These are phyloP conservation scores for Aulostomus chinensis DNA, from an alignment of 2,797 vertebrate species.

Conservation along the genomic window DNA sequence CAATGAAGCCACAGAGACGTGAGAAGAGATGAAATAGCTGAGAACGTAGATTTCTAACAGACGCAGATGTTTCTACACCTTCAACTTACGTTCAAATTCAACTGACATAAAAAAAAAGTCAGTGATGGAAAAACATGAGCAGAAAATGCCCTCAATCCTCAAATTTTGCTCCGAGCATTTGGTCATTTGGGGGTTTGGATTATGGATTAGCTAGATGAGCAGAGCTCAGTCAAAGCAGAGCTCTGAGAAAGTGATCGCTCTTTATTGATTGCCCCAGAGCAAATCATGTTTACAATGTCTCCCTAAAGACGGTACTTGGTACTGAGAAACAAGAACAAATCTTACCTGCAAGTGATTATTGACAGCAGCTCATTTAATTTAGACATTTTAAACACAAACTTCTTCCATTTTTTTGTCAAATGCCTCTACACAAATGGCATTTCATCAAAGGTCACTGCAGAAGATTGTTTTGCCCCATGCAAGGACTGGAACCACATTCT, in stretches of 20 bases:
- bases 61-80: no score
- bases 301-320: conserved; percentile 18
- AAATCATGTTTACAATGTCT: conserved; percentile 34
- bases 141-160: conserved; percentile 1
- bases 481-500: no score
- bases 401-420: no score
- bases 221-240: conserved; percentile 39
- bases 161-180: background rate
- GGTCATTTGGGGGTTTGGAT: conserved; percentile 13
- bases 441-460: conserved; percentile 6
- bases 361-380: conserved; percentile 12
- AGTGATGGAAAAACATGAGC: no score
- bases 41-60: no score
- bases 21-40: background rate
- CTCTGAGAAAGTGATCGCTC: conserved; percentile 47
- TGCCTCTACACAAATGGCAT: background rate
- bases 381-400: background rate
- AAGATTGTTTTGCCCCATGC: background rate
- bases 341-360: conserved; percentile 6
- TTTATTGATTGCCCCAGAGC: conserved; percentile 59
- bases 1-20: conserved; percentile 3
- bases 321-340: conserved; percentile 22
- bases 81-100: no score
- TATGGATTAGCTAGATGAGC: conserved; percentile 31
- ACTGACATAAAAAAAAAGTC: no score